Evolutionary conservation across 1,140 invertebrate genomes (phyloP).

Genomic region (Diorhabda sublineata): DNA sequence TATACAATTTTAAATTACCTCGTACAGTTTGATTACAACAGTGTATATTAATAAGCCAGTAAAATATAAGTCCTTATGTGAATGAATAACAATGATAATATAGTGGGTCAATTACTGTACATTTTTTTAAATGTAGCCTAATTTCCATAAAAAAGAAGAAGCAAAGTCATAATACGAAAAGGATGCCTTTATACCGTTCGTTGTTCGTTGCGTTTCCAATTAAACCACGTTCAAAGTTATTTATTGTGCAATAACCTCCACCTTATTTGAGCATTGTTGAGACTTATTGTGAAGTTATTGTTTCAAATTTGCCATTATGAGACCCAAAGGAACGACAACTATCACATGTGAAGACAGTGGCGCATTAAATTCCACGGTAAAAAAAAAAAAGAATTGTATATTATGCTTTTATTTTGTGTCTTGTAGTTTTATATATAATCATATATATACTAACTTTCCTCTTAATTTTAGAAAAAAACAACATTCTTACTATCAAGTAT

Average conservation of each 20-base stretch:
- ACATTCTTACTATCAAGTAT: too few relatives aligned
- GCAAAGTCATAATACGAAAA: background rate
- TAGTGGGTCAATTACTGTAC: background rate
- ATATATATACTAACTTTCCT: too few relatives aligned
- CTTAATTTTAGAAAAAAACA: too few relatives aligned
- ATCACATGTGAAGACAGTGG: background rate
- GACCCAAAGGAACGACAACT: background rate
- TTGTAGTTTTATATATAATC: too few relatives aligned
- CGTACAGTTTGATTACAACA: too few relatives aligned
- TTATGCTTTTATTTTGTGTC: too few relatives aligned
- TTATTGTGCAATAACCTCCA: background rate
- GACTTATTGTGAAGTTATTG: constrained; percentile 2
- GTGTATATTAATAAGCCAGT: too few relatives aligned
- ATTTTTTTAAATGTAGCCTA: background rate
- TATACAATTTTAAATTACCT: too few relatives aligned
- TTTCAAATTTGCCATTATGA: background rate
- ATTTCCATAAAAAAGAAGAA: background rate
- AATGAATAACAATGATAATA: background rate
- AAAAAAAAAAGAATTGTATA: too few relatives aligned
- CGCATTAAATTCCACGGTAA: background rate
- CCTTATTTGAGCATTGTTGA: background rate
- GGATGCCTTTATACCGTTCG: background rate
- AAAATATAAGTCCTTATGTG: background rate
- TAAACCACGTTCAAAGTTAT: background rate
- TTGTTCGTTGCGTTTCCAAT: background rate